Evolutionary conservation across 2,797 vertebrate genomes (phyloP).

Genomic region (Peromyscus nudipes): DNA sequence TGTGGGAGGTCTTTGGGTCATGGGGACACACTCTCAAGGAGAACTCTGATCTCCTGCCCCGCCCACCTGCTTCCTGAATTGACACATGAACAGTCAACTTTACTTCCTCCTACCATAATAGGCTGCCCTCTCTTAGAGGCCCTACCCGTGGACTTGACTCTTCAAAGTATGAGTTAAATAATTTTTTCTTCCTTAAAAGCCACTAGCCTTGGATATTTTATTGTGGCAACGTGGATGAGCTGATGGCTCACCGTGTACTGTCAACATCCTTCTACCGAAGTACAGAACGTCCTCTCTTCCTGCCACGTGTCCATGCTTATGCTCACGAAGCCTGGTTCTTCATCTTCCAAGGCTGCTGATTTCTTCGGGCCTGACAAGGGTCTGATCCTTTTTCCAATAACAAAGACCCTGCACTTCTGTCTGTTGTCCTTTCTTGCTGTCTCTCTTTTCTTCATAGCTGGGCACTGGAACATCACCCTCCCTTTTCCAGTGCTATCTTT

Average conservation of each 20-base stretch:
- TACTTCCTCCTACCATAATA: neutral
- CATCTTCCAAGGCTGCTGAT: neutral
- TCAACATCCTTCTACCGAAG: neutral
- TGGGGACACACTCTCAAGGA: neutral
- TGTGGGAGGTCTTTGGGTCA: too few species aligned
- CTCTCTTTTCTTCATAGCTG: neutral
- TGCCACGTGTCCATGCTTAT: accelerated
- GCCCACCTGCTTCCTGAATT: neutral
- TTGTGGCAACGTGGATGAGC: neutral
- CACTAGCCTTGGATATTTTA: neutral
- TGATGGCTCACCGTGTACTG: neutral
- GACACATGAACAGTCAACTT: neutral
- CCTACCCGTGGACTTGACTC: neutral
- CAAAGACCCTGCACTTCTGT: neutral
- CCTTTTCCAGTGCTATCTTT: neutral
- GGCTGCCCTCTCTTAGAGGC: neutral
- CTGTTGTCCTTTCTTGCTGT: neutral
- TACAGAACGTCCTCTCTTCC: neutral
- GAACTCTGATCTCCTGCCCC: neutral
- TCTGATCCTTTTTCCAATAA: neutral
- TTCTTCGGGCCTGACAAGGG: neutral
- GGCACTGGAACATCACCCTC: neutral
- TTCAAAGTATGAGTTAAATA: neutral
- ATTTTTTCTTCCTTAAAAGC: neutral
- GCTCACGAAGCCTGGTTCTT: neutral